Percentiles rank a stretch among this genome's conserved stretches.
These are phyloP conservation scores for Drosophila mimetica DNA, from an alignment of 2,888 invertebrate species.

Conservation along the genomic window DNA sequence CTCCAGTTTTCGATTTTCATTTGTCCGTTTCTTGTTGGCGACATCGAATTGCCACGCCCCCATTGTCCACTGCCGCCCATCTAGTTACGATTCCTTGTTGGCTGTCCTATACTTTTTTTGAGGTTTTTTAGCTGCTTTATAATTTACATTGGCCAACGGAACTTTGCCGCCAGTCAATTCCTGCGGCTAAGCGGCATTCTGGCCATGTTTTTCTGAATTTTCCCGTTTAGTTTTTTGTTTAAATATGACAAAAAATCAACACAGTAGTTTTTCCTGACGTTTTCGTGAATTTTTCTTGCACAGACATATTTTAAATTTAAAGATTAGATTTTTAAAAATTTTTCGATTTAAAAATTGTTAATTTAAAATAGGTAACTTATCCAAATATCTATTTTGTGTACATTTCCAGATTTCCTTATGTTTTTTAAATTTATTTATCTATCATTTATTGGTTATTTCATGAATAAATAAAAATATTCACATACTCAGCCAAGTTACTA, in stretches of 20 bases:
- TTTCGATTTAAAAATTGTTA: too few species aligned
- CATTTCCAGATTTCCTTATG: too few species aligned
- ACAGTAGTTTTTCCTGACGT: not conserved
- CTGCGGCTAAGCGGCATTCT: conserved; percentile 17
- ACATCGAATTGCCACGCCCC: conserved; percentile 24
- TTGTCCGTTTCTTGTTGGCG: conserved; percentile 26
- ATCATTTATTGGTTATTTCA: not conserved
- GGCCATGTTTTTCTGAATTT: conserved; percentile 19
- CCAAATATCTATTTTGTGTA: too few species aligned
- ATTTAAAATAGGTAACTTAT: too few species aligned
- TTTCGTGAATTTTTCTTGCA: too few species aligned
- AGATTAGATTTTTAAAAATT: too few species aligned
- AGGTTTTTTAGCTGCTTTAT: conserved; percentile 10
- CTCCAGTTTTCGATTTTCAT: conserved; percentile 12
- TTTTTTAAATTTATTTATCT: too few species aligned
- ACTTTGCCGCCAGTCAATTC: conserved; percentile 31
- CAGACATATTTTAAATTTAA: conserved; percentile 53
- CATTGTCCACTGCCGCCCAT: conserved; percentile 30
- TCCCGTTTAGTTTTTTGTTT: conserved; percentile 29
- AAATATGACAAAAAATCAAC: conserved; percentile 28
- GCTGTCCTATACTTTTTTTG: conserved; percentile 10
- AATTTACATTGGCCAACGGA: conserved; percentile 3
- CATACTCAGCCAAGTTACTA: too few species aligned
- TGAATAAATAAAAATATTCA: too few species aligned
- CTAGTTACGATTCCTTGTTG: conserved; percentile 32